Base-by-base conservation (phyloP, 2,888 invertebrate genomes). In the Calliphora vomitoria region DNA sequence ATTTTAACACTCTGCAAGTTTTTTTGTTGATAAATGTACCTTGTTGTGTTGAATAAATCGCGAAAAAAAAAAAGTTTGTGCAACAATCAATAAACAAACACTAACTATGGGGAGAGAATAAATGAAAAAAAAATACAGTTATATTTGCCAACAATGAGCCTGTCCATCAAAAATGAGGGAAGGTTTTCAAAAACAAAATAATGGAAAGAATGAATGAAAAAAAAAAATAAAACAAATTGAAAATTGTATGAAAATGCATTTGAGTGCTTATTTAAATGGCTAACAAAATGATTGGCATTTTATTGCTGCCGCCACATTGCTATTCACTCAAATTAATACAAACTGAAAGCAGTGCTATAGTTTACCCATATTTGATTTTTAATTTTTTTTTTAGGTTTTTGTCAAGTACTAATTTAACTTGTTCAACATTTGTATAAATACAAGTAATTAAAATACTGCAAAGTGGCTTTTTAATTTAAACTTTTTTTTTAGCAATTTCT, bases 251-350 rank as follows among this genome's bases (percentile, higher is more conserved):
- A 68, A 66, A 68, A 68, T 44, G 47, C 25, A 47, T 44, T 38
- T 66, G 41, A 66, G 41, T 41, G 66, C 13, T 66, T 41, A 20
- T 44, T 66, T 41, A 41, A 41, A 20, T 68, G 66, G 47, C 66
- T 68, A 68, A 68, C 66, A 44, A 44, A 68, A 68, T 68, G 66
- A 68, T 68, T 68, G 66, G 13, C 66, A 68, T 68, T 68, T 47
- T 44, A 25, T 6, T 20, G 25, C 20, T 4, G 25, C 25, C 25
- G 25, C 25, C 25, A 58, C 10, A 35, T 0, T 58, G 25, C 11
- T 20, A 25, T 25, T 11, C 13, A 11, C 1, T 58, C 1, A 20
- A 58, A 44, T 8, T 44, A 15, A 15, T 44, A 3, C 44, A 44
- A 31, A 25, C 20, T 44, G 8, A 58, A 58, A 58, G 3, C 13